Base-by-base conservation (phyloP, 2,888 invertebrate genomes). In the Troilus luridus region DNA sequence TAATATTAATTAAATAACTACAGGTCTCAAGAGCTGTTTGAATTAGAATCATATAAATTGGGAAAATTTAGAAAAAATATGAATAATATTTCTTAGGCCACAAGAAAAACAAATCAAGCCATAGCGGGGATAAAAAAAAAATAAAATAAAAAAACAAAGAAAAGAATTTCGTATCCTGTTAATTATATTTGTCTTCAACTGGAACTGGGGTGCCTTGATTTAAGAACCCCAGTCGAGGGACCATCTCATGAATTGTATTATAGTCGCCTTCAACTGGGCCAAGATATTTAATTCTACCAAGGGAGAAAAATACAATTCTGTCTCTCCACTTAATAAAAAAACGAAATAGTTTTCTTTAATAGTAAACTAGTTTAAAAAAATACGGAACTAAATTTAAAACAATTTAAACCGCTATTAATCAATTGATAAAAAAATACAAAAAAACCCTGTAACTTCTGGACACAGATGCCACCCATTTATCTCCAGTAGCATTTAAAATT, bases 161-260 rank as follows among this genome's bases (percentile, higher is more conserved):
- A 24, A 64, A 24, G 12, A 10, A 64, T 72, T 24, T 27, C 27
- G 72, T 12, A 27, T 5, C 72, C 27, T 72, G 72, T 72, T 72
- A 72, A 72, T 72, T 72, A 72, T 72, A 72, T 72, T 72, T 72
- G 72, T 27, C 72, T 72, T 72, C 72, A 72, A 8, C 72, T n/a
- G n/a, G 27, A 27, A 64, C n/a, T 72, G 27, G 27, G 72, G 27
- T 72, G 24, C 14, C 27, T 72, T 72, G 72, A 72, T 72, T 72
- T 72, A 72, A 72, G 72, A 14, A 72, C 24, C 72, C 72, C 72
- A 72, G 72, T 27, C 27, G 41, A 1, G 27, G 72, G 72, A 72
- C 27, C 27, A 72, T 72, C 72, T 27, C 72, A 72, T 72, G 72
- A 72, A 72, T 72, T 72, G 72, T 72, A 72, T 72, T 72, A 72